phyloP scores from a whole-genome alignment of 2,113 vertebrate species.

The Pitta sordida region DNA sequence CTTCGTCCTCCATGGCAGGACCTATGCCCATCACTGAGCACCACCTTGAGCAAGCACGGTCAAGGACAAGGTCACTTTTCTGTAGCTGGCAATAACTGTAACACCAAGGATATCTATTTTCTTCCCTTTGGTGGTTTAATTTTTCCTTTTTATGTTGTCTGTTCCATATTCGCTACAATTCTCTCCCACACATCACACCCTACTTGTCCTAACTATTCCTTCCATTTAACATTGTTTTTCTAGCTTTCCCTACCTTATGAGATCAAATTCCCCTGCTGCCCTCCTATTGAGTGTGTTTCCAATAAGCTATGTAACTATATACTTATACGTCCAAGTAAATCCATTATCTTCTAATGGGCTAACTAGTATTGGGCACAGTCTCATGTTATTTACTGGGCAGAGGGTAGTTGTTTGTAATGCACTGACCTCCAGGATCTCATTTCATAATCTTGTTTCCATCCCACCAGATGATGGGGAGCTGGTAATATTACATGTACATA shows the following conservation, averaged over 20 bases:
- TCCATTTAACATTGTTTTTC: neutral
- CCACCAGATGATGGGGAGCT: neutral
- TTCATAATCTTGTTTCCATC: neutral
- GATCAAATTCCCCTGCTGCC: neutral
- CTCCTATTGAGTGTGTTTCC: neutral
- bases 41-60: neutral
- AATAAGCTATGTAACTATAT: fast-evolving
- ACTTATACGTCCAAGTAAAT: neutral
- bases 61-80: fast-evolving
- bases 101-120: neutral
- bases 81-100: neutral
- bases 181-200: neutral
- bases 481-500: neutral
- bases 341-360: neutral
- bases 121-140: neutral
- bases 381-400: neutral
- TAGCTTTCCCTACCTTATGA: neutral
- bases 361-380: neutral
- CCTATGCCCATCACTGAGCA: neutral
- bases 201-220: neutral
- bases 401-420: neutral
- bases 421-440: neutral
- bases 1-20: neutral
- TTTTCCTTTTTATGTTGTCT: neutral
- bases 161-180: neutral